phyloP scores from a whole-genome alignment of 2,888 invertebrate genomes.

The Microplitis manilae region DNA sequence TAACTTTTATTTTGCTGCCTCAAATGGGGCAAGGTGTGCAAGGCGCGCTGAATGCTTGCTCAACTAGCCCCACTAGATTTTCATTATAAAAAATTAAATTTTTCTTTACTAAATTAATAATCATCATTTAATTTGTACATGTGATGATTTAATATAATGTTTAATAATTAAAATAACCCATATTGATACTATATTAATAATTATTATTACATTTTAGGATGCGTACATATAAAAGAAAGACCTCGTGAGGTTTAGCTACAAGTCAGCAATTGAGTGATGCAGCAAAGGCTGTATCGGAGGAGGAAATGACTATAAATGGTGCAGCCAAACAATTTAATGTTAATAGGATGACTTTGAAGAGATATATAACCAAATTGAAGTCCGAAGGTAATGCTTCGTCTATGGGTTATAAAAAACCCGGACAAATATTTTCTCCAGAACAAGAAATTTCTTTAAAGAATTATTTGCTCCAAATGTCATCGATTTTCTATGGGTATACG shows the following conservation, averaged over 20 bases:
- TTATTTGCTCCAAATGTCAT: constrained; percentile 15
- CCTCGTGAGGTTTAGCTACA: constrained; percentile 22
- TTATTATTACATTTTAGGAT: constrained; percentile 32
- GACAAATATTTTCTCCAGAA: not conserved
- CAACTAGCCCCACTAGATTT: constrained; percentile 12
- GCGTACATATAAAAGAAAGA: constrained; percentile 33
- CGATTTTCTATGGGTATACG: constrained; percentile 1
- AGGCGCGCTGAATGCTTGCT: not conserved
- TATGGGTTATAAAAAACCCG: constrained; percentile 5
- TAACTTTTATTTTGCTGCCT: not conserved
- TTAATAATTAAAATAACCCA: not conserved
- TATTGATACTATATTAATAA: not conserved
- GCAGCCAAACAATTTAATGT: constrained; percentile 31
- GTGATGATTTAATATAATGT: too few relatives aligned
- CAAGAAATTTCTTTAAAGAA: not conserved
- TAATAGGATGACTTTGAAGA: constrained; percentile 32
- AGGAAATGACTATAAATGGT: constrained; percentile 29
- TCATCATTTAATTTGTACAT: too few relatives aligned
- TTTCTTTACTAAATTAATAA: too few relatives aligned
- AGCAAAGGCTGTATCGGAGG: constrained; percentile 34
- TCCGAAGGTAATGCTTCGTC: constrained; percentile 9
- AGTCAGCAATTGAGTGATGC: constrained; percentile 27
- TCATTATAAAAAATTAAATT: not conserved
- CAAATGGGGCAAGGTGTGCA: not conserved
- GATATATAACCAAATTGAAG: constrained; percentile 26